phyloP scores from a whole-genome alignment of 2,797 vertebrate genomes.

The Pipistrellus pygmaeus region DNA sequence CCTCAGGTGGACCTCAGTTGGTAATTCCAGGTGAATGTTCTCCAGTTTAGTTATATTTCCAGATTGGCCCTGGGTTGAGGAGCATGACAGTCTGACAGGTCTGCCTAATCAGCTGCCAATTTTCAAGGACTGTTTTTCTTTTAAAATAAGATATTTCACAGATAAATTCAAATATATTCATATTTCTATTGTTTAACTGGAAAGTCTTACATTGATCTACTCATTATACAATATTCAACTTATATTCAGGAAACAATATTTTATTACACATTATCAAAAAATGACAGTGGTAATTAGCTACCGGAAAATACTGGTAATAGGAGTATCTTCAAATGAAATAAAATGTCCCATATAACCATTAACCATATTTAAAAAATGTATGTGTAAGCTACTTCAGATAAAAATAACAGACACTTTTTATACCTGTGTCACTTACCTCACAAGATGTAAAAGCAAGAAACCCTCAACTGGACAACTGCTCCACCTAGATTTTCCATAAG shows the following conservation, averaged over 20 bases:
- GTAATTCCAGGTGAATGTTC: too few relatives aligned
- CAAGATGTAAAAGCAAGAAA: neutral
- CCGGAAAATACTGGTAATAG: conserved; percentile 1
- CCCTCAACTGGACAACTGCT: neutral
- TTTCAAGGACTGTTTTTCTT: neutral
- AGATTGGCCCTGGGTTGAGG: too few relatives aligned
- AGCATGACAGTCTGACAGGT: too few relatives aligned
- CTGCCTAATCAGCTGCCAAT: too few relatives aligned
- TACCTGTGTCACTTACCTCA: neutral
- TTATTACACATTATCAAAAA: conserved; percentile 29
- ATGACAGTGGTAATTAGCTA: neutral
- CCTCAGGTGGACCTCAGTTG: too few relatives aligned
- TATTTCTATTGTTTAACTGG: neutral
- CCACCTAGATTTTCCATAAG: neutral
- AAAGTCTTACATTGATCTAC: neutral
- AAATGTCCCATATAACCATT: neutral
- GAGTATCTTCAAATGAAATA: conserved; percentile 30
- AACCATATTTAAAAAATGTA: neutral
- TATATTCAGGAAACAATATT: neutral
- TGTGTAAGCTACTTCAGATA: neutral
- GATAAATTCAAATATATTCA: neutral
- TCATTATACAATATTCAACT: neutral
- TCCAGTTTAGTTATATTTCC: too few relatives aligned
- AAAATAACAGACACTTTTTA: neutral
- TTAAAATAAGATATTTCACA: neutral